These are phyloP conservation scores for Tubulanus polymorphus DNA, from an alignment of 2,888 invertebrate genomes.

Conservation along the genomic window DNA sequence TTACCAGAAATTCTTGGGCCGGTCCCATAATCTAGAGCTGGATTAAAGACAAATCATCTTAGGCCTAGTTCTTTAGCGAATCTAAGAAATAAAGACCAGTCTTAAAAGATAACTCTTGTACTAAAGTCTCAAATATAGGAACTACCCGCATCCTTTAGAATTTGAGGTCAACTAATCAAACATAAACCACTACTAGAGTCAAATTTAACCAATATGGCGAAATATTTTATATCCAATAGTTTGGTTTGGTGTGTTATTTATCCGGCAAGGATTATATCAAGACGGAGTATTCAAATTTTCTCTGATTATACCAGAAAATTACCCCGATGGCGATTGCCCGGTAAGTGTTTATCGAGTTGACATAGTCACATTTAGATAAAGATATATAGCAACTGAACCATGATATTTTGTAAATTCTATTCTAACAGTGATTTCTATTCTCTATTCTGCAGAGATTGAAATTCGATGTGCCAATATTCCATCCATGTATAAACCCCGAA, in stretches of 20 bases:
- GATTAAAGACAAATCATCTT: no score
- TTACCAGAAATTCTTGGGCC: no score
- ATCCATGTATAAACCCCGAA: conserved; percentile 76
- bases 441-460: conserved; percentile 65
- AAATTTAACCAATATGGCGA: no score
- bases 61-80: no score
- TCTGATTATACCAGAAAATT: conserved; percentile 78
- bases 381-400: not conserved
- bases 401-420: not conserved
- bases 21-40: no score
- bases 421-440: not conserved
- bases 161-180: no score
- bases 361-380: not conserved
- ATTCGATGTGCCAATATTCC: conserved; percentile 80
- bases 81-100: no score
- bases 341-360: conserved; percentile 67
- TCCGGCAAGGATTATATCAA: conserved; percentile 81
- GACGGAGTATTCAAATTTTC: conserved; percentile 88
- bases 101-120: no score
- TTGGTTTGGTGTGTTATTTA: conserved; percentile 88
- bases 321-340: conserved; percentile 80
- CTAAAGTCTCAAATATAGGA: not conserved
- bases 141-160: conserved; percentile 45
- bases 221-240: no score
- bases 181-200: no score